A percentile compares a stretch with the other conserved stretches of the same genome.
Evolutionary conservation across 2,797 vertebrate genomes (phyloP).

Genomic region (Falco rusticolus): DNA sequence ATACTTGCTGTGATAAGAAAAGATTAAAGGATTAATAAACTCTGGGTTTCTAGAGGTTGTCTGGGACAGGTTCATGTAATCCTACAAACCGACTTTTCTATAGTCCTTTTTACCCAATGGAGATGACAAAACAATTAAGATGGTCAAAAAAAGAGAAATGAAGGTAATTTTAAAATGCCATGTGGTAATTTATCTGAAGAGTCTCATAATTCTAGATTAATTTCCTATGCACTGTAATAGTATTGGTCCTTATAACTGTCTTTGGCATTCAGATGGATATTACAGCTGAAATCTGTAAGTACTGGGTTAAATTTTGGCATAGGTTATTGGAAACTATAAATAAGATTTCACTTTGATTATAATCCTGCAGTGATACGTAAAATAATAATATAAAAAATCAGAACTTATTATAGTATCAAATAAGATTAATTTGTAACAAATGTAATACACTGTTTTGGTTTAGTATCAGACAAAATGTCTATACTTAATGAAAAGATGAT

Average conservation of each 20-base stretch:
- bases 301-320: slow-evolving; percentile 27
- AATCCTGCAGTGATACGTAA: slow-evolving; percentile 34
- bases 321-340: slow-evolving; percentile 65
- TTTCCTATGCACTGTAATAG: slow-evolving; percentile 47
- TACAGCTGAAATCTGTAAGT: slow-evolving; percentile 2
- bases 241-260: slow-evolving; percentile 19
- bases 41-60: not conserved
- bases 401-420: slow-evolving; percentile 32
- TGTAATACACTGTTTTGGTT: not conserved
- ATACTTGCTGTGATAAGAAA: not conserved
- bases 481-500: not conserved
- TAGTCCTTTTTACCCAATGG: not conserved
- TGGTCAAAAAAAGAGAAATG: slow-evolving; percentile 56
- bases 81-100: not conserved
- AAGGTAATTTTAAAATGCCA: slow-evolving; percentile 58
- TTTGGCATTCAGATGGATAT: slow-evolving; percentile 53
- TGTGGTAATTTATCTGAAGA: slow-evolving; percentile 38
- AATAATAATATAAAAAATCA: slow-evolving; percentile 43
- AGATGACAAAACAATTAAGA: slow-evolving; percentile 47
- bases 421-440: slow-evolving; percentile 22
- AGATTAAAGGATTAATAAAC: not conserved
- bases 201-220: slow-evolving; percentile 55
- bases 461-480: not conserved
- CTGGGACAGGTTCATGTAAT: not conserved
- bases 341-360: slow-evolving; percentile 40